Evolutionary conservation across 2,113 vertebrate species (phyloP).

Genomic region (Paradisaea rubra): DNA sequence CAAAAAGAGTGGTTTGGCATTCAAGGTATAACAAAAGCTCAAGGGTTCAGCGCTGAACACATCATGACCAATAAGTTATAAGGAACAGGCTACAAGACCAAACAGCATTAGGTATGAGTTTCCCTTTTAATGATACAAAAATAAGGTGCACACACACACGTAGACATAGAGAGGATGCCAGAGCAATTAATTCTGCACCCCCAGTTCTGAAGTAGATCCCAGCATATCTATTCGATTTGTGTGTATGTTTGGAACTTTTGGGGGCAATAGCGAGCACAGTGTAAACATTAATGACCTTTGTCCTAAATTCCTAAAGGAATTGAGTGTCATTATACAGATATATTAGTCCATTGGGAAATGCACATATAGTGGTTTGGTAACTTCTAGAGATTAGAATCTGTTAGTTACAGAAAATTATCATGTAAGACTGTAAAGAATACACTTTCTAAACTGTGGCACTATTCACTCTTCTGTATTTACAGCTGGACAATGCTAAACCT

Average conservation of each 20-base stretch:
- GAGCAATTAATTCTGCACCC: not conserved
- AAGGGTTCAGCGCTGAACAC: not conserved
- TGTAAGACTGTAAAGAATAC: not conserved
- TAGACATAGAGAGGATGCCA: not conserved
- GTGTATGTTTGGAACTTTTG: not conserved
- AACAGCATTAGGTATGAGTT: not conserved
- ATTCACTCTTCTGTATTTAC: not conserved
- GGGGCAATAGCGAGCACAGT: rapidly evolving
- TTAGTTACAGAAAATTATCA: not conserved
- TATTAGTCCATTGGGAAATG: not conserved
- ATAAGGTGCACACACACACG: not conserved
- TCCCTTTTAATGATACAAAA: not conserved
- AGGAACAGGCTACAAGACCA: not conserved
- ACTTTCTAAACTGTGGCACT: not conserved
- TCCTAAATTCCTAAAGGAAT: not conserved
- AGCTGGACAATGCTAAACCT: not conserved
- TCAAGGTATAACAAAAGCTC: not conserved
- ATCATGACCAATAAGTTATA: not conserved
- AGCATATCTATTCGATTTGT: not conserved
- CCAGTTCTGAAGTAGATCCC: not conserved
- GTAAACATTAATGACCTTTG: not conserved
- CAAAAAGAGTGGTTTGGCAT: not conserved
- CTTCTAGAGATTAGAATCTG: not conserved
- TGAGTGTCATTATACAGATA: not conserved
- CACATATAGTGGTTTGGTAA: not conserved